Evolutionary conservation across 2,888 invertebrate species (phyloP).

Genomic region (Zaprionus bogoriensis): DNA sequence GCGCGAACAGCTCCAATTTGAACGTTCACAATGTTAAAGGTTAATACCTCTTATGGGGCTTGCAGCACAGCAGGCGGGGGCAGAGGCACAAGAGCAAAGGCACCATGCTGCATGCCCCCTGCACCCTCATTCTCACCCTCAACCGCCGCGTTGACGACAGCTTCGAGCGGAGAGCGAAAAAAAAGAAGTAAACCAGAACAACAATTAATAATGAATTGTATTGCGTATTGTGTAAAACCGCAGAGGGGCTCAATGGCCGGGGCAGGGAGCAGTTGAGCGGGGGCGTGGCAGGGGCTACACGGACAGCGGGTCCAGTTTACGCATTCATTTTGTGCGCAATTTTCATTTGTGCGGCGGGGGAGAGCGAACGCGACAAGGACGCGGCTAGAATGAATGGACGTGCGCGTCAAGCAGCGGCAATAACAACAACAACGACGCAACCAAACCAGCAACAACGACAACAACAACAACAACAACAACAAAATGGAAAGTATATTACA

Average conservation of each 20-base stretch:
- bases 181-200: constrained; percentile 57
- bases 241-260: constrained; percentile 25
- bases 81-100: no score
- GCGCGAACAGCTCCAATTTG: constrained; percentile 27
- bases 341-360: constrained; percentile 34
- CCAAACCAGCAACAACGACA: constrained; percentile 26
- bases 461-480: constrained; percentile 34
- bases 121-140: not conserved
- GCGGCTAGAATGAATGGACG: constrained; percentile 59
- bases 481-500: constrained; percentile 71
- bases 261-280: not conserved
- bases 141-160: constrained; percentile 9
- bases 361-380: constrained; percentile 24
- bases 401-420: constrained; percentile 56
- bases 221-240: constrained; percentile 72
- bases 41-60: constrained; percentile 49
- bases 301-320: constrained; percentile 51
- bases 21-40: constrained; percentile 49
- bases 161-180: not conserved
- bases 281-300: not conserved
- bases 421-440: constrained; percentile 30
- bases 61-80: not conserved
- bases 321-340: constrained; percentile 63
- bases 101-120: no score
- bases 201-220: constrained; percentile 79